Evolutionary conservation across 2,797 vertebrate genomes (phyloP).

Genomic region (Heterohyrax brucei): DNA sequence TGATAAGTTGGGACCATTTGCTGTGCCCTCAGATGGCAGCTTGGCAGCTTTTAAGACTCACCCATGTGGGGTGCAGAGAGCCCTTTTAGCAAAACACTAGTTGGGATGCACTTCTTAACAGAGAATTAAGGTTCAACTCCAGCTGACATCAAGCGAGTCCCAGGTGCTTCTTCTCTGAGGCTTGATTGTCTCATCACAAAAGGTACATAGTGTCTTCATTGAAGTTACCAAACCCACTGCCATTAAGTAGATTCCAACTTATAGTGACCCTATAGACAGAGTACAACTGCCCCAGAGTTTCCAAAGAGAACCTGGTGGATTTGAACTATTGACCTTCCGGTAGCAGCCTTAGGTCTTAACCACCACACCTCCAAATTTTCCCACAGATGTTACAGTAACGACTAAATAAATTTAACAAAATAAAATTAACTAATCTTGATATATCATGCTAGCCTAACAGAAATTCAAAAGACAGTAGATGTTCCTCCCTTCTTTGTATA

Average conservation of each 20-base stretch:
- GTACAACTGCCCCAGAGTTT: too few relatives aligned
- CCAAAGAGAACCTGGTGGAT: too few relatives aligned
- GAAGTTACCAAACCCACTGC: background rate
- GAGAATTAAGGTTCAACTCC: background rate
- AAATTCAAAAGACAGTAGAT: background rate
- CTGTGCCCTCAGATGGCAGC: too few relatives aligned
- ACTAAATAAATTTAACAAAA: background rate
- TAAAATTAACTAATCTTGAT: background rate
- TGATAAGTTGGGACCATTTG: too few relatives aligned
- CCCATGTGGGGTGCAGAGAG: too few relatives aligned
- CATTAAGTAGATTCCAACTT: too few relatives aligned
- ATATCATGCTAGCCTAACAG: background rate
- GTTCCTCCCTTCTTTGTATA: background rate
- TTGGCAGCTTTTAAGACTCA: too few relatives aligned
- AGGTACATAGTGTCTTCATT: background rate
- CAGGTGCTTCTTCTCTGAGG: slow-evolving; percentile 12
- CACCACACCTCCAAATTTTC: too few relatives aligned
- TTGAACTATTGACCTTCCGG: too few relatives aligned
- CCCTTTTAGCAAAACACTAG: too few relatives aligned
- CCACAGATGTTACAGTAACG: background rate
- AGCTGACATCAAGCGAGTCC: background rate
- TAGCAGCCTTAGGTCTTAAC: too few relatives aligned
- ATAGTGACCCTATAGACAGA: too few relatives aligned
- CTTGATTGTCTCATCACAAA: background rate
- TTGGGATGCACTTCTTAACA: background rate